Evolutionary conservation across 2,797 vertebrate genomes (phyloP).

Genomic region (Lepus oiostolus): DNA sequence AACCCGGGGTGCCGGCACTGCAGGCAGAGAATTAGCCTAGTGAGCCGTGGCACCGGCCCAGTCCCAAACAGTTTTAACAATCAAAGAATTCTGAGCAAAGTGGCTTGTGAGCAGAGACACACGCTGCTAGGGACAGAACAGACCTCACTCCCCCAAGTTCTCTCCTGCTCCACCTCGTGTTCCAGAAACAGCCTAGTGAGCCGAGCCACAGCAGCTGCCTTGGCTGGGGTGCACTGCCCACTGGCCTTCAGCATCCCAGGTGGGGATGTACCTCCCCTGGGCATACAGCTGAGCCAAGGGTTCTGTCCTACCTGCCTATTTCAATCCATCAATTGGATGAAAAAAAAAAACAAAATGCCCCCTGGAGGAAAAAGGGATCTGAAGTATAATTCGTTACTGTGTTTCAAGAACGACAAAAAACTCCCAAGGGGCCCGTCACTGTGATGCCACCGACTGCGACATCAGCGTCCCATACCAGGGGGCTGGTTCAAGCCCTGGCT

Average conservation of each 20-base stretch:
- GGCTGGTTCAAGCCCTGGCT: too few relatives aligned
- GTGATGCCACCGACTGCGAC: too few relatives aligned
- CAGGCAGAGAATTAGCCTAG: too few relatives aligned
- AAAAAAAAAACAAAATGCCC: background rate
- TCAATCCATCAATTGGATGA: background rate
- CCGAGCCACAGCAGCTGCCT: background rate
- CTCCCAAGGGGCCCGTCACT: too few relatives aligned
- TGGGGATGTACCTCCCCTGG: background rate
- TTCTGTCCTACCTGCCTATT: background rate
- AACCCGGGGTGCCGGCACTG: too few relatives aligned
- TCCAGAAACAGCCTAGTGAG: background rate
- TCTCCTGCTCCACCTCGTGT: background rate
- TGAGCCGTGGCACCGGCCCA: background rate
- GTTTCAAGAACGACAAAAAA: background rate
- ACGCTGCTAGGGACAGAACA: background rate
- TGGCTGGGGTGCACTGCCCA: background rate
- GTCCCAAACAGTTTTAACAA: slow-evolving; percentile 12
- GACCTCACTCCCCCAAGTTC: background rate
- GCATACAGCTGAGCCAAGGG: accelerated
- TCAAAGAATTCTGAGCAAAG: background rate
- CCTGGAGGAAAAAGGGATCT: background rate
- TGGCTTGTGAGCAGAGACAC: background rate
- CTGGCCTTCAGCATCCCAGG: background rate
- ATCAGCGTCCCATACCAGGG: too few relatives aligned
- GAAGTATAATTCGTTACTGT: background rate